Conservation (phyloP, 1,140 invertebrate species). For the Prorops nasuta region DNA sequence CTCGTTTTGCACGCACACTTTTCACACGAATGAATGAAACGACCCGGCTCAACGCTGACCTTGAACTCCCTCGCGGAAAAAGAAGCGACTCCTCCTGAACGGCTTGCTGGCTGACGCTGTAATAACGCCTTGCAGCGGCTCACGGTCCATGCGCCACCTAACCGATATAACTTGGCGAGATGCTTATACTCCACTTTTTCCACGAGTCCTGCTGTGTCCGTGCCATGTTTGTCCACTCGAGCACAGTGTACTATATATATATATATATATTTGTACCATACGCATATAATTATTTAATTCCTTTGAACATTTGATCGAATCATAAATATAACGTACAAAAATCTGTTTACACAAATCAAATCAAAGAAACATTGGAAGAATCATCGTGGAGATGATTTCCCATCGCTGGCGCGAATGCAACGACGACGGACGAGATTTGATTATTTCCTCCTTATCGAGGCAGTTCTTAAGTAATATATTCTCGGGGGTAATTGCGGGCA, state of each 20-base stretch:
- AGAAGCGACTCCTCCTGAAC: conserved; percentile 19
- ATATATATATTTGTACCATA: too few relatives aligned
- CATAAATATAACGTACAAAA: too few relatives aligned
- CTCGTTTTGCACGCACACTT: conserved; percentile 30
- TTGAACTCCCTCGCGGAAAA: conserved; percentile 34
- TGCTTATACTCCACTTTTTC: too few relatives aligned
- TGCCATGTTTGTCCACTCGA: too few relatives aligned
- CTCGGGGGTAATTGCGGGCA: conserved; percentile 35
- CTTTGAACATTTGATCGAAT: too few relatives aligned
- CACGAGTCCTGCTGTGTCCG: too few relatives aligned
- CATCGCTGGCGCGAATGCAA: background rate
- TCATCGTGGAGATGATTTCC: too few relatives aligned
- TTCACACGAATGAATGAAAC: conserved; percentile 46
- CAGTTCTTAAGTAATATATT: conserved; percentile 35
- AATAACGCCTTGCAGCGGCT: conserved; percentile 38
- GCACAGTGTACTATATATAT: too few relatives aligned
- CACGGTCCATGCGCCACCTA: conserved; percentile 27
- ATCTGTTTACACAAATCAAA: too few relatives aligned
- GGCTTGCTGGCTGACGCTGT: conserved; percentile 19
- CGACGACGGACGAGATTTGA: background rate
- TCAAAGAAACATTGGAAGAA: too few relatives aligned
- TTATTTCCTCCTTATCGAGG: background rate
- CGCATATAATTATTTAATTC: too few relatives aligned
- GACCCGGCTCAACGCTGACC: conserved; percentile 41
- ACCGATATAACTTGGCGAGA: conserved; percentile 21